Conservation (phyloP, 2,797 vertebrate genomes). For the Meda fulgida region DNA sequence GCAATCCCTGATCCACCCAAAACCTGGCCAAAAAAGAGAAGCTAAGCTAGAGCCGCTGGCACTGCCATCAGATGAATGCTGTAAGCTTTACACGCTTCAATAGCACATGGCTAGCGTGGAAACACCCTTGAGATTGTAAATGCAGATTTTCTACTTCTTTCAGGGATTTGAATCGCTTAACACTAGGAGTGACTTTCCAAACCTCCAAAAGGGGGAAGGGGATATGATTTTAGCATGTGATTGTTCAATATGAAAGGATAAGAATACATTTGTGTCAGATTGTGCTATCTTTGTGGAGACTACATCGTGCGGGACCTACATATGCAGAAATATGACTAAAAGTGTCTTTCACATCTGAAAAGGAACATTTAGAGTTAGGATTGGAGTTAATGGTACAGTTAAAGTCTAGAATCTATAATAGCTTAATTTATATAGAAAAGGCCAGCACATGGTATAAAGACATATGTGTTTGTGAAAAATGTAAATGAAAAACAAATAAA, state of each 20-base stretch:
- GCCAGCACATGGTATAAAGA: neutral
- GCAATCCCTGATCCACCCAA: conserved; percentile 64
- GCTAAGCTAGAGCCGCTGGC: conserved; percentile 45
- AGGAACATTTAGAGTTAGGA: neutral
- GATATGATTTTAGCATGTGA: neutral
- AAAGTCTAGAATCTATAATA: neutral
- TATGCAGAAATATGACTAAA: neutral
- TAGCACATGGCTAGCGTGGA: conserved; percentile 23
- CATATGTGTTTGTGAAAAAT: neutral
- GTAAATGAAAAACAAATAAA: too few relatives aligned
- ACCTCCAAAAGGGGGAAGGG: neutral
- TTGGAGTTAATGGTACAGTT: neutral
- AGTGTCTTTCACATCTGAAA: neutral
- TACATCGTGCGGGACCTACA: neutral
- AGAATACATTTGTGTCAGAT: conserved; percentile 40
- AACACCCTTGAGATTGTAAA: conserved; percentile 42
- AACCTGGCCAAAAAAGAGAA: conserved; percentile 55
- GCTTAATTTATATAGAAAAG: neutral
- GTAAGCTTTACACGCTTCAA: conserved; percentile 50
- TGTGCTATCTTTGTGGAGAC: neutral
- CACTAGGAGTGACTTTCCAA: conserved; percentile 27
- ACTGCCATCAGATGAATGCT: conserved; percentile 38
- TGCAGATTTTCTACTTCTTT: conserved; percentile 44
- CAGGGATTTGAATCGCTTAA: conserved; percentile 45
- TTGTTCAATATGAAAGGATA: neutral